Base-by-base conservation (phyloP, 2,797 vertebrate genomes). In the Cheirogaleus major region DNA sequence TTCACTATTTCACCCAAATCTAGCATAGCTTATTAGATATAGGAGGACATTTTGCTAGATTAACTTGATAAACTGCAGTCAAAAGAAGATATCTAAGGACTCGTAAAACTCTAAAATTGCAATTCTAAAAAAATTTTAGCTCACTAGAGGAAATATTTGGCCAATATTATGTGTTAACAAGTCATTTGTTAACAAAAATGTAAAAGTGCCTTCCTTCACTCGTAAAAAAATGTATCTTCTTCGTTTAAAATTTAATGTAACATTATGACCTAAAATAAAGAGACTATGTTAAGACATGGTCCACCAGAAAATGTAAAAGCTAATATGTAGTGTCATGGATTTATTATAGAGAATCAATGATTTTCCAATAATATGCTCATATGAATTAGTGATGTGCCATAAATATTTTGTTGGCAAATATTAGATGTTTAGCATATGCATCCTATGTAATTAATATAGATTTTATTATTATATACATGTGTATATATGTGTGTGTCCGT, bases 371-470 rank as follows among this genome's bases (percentile, higher is more conserved):
- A 55, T 91, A 80, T 88, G 20, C 10, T 91, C 15, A 38, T 30
- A 94, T 90, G 30, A 93, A 96, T 91, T 95, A 73, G 30, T 72
- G 48, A 95, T 94, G 18, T 69, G 14, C 57, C 57, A 59, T 32
- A 57, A 25, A 85, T 30, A 59, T 89, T 92, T 91, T 72, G 6
- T 83, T 91, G 48, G 45, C 10, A 80, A 91, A 41, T 73, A 83
- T 48, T 92, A 45, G 50, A 45, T 61, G 27, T 30, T 91, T 89
- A 75, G 32, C 32, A 95, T 32, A 84, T 38, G 87, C 2, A 88
- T 57, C 27, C 8, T 63, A 43, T 22, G 13, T 79, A 97, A 82
- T 75, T 73, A 96, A 52, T 72, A 57, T 0, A 78, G 9, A 95
- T 87, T 89, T 83, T 23, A 91, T 88, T 93, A 73, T 48, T 63